Evolutionary conservation across 2,888 invertebrate species (phyloP).

Genomic region (Leptinotarsa tumamoca): DNA sequence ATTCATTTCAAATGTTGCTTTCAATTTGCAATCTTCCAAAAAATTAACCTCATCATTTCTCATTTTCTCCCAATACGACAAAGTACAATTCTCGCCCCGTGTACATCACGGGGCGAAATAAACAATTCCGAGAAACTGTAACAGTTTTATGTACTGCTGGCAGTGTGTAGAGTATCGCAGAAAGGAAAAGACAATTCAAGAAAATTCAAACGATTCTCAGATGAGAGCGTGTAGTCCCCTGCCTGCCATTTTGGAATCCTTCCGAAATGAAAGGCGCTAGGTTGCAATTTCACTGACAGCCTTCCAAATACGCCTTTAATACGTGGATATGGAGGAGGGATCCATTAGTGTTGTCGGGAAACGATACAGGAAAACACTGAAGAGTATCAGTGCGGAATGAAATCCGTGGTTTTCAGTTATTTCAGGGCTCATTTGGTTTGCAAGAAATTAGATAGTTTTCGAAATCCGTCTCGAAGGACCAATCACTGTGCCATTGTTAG

Average conservation of each 20-base stretch:
- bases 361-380: not conserved
- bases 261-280: slow-evolving; percentile 46
- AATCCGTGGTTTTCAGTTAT: not conserved
- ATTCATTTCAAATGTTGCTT: too few species aligned
- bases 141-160: slow-evolving; percentile 32
- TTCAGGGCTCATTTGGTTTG: not conserved
- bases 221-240: slow-evolving; percentile 45
- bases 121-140: not conserved
- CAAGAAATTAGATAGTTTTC: not conserved
- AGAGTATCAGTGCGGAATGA: not conserved
- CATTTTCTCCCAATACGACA: not conserved
- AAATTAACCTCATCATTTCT: too few species aligned
- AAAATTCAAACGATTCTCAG: slow-evolving; percentile 37
- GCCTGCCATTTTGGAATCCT: slow-evolving; percentile 54
- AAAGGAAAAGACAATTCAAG: slow-evolving; percentile 40
- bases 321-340: slow-evolving; percentile 27
- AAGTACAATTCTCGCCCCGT: not conserved
- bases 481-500: not conserved
- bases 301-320: slow-evolving; percentile 44
- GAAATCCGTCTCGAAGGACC: not conserved
- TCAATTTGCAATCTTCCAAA: too few species aligned
- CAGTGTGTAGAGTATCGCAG: slow-evolving; percentile 25
- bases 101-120: not conserved
- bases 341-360: not conserved
- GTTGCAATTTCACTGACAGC: slow-evolving; percentile 49